Percentiles rank a stretch among this genome's conserved stretches.
Evolutionary conservation across 2,888 invertebrate species (phyloP).

Genomic region (Agrilus mali): DNA sequence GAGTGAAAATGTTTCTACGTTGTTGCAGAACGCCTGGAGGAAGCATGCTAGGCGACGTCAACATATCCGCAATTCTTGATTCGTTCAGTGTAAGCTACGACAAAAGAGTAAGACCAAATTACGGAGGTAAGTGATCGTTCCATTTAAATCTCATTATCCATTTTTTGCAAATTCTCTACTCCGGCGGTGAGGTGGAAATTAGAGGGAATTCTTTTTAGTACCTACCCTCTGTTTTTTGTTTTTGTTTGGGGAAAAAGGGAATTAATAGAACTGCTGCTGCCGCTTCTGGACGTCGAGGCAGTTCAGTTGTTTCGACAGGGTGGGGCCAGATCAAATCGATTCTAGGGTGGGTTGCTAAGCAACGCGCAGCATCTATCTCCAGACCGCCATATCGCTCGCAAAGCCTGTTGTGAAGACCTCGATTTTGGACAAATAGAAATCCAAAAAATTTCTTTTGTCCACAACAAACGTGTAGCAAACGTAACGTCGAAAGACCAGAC

Average conservation of each 20-base stretch:
- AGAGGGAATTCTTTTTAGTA: neutral
- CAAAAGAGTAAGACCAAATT: slow-evolving; percentile 98
- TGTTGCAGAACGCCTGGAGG: slow-evolving; percentile 55
- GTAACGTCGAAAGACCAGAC: too few relatives aligned
- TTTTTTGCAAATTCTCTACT: too few relatives aligned
- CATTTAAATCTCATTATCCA: too few relatives aligned
- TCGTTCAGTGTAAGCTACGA: slow-evolving; percentile 95
- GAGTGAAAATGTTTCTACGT: slow-evolving; percentile 7
- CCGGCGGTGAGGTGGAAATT: neutral
- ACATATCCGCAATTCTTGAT: slow-evolving; percentile 90
- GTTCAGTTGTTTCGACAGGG: slow-evolving; percentile 25
- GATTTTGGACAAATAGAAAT: neutral
- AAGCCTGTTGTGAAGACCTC: slow-evolving; percentile 5
- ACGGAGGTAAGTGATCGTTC: slow-evolving; percentile 69
- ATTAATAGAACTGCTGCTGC: slow-evolving; percentile 14
- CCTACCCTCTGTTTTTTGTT: too few relatives aligned
- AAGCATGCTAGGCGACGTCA: slow-evolving; percentile 84
- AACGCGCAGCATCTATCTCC: slow-evolving; percentile 28
- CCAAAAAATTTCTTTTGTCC: neutral
- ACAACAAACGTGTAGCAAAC: too few relatives aligned
- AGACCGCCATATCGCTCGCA: slow-evolving; percentile 32
- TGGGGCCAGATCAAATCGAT: slow-evolving; percentile 35
- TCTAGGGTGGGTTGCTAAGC: slow-evolving; percentile 31
- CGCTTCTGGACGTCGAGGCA: slow-evolving; percentile 21
- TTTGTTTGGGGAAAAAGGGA: slow-evolving; percentile 9